Percentiles rank a stretch among this genome's conserved stretches.
phyloP scores from a whole-genome alignment of 2,797 vertebrate species.

The Aulostomus chinensis region DNA sequence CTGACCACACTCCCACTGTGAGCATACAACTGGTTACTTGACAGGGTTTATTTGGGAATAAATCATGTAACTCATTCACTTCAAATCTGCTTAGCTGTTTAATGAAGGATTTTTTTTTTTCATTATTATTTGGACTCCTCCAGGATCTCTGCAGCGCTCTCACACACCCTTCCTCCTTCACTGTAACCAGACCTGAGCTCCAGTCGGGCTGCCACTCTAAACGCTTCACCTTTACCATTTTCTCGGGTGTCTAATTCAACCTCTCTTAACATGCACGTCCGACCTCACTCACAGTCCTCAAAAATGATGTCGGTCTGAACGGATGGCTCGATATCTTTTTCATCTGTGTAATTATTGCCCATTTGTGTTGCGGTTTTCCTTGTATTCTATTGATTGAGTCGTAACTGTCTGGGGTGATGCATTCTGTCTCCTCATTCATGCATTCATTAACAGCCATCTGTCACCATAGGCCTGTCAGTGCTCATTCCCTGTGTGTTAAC shows the following conservation, averaged over 20 bases:
- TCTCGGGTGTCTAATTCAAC: constrained; percentile 42
- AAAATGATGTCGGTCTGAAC: not conserved
- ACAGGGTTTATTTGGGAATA: constrained; percentile 63
- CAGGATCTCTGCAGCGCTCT: constrained; percentile 7
- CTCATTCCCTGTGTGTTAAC: not conserved
- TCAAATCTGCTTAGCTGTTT: constrained; percentile 12
- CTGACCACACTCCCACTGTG: constrained; percentile 6
- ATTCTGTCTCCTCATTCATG: not conserved
- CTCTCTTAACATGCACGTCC: constrained; percentile 39
- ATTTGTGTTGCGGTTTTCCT: not conserved
- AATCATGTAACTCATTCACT: constrained; percentile 47
- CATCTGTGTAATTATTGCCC: too few relatives aligned
- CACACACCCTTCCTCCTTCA: constrained; percentile 1
- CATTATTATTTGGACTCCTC: not conserved
- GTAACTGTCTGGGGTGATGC: too few relatives aligned
- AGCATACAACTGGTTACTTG: constrained; percentile 3
- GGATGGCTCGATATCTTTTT: too few relatives aligned
- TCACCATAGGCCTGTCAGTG: constrained; percentile 6
- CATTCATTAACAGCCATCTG: constrained; percentile 24
- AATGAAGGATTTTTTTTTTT: constrained; percentile 1
- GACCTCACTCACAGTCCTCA: constrained; percentile 1
- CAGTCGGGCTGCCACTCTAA: constrained; percentile 65
- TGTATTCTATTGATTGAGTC: not conserved
- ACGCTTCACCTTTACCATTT: constrained; percentile 84
- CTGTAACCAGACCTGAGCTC: constrained; percentile 69